phyloP scores from a whole-genome alignment of 2,888 invertebrate species.

The Amorpha juglandis region DNA sequence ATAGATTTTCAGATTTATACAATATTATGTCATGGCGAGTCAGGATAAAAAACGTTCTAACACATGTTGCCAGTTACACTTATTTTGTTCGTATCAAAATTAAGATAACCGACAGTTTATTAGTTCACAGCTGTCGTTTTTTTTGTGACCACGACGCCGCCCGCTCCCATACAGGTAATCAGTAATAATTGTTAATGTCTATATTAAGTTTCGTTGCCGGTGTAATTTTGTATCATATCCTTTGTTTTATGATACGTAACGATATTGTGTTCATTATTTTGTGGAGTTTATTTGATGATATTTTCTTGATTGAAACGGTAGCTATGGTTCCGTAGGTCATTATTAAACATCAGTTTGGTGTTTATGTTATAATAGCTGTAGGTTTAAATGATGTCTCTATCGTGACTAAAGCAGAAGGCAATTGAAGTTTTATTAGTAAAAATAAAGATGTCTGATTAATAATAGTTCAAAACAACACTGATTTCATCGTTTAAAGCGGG shows the following conservation, averaged over 20 bases:
- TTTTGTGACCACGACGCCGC: constrained; percentile 62
- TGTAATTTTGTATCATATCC: constrained; percentile 66
- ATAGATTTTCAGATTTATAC: too few relatives aligned
- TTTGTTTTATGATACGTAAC: constrained; percentile 55
- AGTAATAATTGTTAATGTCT: constrained; percentile 80
- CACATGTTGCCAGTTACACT: constrained; percentile 79
- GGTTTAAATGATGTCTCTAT: not conserved
- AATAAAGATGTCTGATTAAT: not conserved
- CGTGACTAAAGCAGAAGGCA: not conserved
- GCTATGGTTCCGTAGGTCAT: not conserved
- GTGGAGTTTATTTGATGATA: not conserved
- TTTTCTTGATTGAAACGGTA: constrained; percentile 9
- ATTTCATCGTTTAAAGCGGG: too few relatives aligned
- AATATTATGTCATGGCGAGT: too few relatives aligned
- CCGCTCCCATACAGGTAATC: constrained; percentile 69
- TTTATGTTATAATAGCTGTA: not conserved
- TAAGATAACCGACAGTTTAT: constrained; percentile 81
- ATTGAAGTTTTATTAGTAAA: not conserved
- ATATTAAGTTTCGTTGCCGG: constrained; percentile 66
- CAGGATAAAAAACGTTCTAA: constrained; percentile 24
- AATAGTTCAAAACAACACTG: too few relatives aligned
- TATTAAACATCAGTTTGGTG: not conserved
- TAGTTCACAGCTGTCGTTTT: constrained; percentile 75
- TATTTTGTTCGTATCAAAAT: constrained; percentile 82
- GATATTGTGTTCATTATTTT: constrained; percentile 40